Evolutionary conservation across 2,113 vertebrate genomes (phyloP).

Genomic region (Tyto alba): DNA sequence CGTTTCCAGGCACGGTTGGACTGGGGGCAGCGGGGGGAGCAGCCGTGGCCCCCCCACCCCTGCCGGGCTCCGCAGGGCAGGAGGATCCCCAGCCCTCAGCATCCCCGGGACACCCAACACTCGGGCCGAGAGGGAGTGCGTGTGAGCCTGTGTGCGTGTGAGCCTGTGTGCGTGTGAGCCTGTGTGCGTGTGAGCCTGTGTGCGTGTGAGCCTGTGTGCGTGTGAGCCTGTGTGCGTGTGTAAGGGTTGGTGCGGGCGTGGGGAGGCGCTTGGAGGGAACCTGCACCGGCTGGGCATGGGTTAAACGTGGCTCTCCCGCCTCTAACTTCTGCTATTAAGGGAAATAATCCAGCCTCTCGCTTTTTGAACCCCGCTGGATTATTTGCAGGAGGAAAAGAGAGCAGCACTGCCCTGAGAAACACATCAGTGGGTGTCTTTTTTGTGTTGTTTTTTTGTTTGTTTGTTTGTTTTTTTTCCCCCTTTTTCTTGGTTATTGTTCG

Average conservation of each 20-base stretch:
- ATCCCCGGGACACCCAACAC: neutral
- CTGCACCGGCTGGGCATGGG: neutral
- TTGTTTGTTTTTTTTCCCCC: too few species aligned
- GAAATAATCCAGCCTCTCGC: neutral
- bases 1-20: neutral
- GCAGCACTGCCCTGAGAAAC: neutral
- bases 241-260: neutral
- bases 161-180: neutral
- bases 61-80: neutral
- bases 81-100: neutral
- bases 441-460: neutral
- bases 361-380: neutral
- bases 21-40: neutral
- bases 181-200: neutral
- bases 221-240: neutral
- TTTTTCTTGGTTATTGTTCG: neutral
- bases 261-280: neutral
- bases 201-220: neutral
- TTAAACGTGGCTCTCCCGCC: neutral
- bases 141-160: neutral
- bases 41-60: neutral
- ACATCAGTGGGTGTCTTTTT: neutral
- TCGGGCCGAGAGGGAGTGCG: neutral
- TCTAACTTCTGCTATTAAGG: neutral
- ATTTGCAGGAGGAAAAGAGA: neutral